These are phyloP conservation scores for Phengaris alcon DNA, from an alignment of 2,888 invertebrate genomes.

Conservation along the genomic window DNA sequence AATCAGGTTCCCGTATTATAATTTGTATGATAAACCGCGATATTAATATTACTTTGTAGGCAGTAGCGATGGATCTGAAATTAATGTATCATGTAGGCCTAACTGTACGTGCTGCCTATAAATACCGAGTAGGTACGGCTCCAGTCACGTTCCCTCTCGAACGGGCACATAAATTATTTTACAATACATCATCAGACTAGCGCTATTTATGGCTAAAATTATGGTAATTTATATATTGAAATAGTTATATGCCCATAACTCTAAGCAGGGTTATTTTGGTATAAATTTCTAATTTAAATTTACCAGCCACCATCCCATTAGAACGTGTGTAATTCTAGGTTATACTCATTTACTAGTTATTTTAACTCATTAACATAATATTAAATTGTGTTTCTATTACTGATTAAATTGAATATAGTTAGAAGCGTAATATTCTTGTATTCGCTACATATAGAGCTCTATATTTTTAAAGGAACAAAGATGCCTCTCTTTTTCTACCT, in stretches of 20 bases:
- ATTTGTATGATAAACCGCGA: slow-evolving; percentile 20
- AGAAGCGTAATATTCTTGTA: neutral
- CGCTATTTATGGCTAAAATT: slow-evolving; percentile 31
- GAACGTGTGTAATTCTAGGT: slow-evolving; percentile 17
- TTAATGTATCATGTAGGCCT: slow-evolving; percentile 26
- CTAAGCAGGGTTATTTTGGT: slow-evolving; percentile 22
- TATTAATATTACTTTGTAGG: slow-evolving; percentile 27
- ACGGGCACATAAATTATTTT: slow-evolving; percentile 26
- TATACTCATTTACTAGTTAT: neutral
- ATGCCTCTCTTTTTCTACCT: too few relatives aligned
- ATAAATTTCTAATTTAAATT: slow-evolving; percentile 30
- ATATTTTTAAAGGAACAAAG: too few relatives aligned
- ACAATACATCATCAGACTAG: slow-evolving; percentile 30
- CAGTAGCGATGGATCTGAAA: slow-evolving; percentile 22
- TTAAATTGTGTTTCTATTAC: neutral
- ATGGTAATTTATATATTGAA: slow-evolving; percentile 30
- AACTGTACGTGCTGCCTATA: slow-evolving; percentile 28
- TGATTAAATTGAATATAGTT: neutral
- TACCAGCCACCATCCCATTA: neutral
- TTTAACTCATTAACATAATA: neutral
- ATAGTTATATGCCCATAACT: slow-evolving; percentile 30
- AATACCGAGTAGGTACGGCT: neutral
- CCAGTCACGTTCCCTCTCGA: slow-evolving; percentile 26
- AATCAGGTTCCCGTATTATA: neutral
- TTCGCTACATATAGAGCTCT: neutral